Base-by-base conservation (phyloP, 2,888 invertebrate genomes). In the Margaritifera margaritifera region DNA sequence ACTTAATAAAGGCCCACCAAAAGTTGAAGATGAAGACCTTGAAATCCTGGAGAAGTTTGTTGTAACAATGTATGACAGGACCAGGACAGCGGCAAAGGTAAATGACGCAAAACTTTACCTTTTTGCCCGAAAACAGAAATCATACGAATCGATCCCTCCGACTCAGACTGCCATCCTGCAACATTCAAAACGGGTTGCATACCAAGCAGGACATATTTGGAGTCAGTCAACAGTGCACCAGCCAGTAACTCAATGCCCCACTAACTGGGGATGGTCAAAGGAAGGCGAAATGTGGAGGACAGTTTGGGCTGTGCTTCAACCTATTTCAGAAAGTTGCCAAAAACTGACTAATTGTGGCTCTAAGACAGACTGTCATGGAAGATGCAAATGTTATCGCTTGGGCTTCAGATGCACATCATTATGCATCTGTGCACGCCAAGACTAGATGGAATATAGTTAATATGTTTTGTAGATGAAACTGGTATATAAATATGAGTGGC, bases 51-150 rank as follows among this genome's bases (percentile, higher is more conserved):
- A 80, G 61, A 75, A 62, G 53, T 78, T 77, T 66, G 74, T 78
- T 20, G 66, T 78, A 24, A 62, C 71, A 4, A 73, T 80, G 75
- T 79, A 77, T 60, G 77, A 78, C 66, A 70, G 68, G 53, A 72
- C 79, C n/a, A 74, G 74, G 61, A 15, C 64, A 69, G 58, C 61
- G 27, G 56, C 55, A 11, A 31, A 52, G 67, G 72, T 81, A 15
- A 64, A 83, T 62, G 74, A 71, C 8, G 72, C 72, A 25, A 58
- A 75, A 58, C 68, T 69, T 8, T 72, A 76, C n/a, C 24, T 83
- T 52, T 81, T 81, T 72, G 73, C 74, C 6, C 57, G 71, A n/a
- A 83, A 81, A 55, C 72, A 75, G 68, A 76, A 71, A 60, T 42
- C 71, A 8, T 78, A 76, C 52, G 69, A 80, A 5, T 20, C 58